These are phyloP conservation scores for Lumbricus terrestris DNA, from an alignment of 2,888 invertebrate genomes.

Conservation along the genomic window DNA sequence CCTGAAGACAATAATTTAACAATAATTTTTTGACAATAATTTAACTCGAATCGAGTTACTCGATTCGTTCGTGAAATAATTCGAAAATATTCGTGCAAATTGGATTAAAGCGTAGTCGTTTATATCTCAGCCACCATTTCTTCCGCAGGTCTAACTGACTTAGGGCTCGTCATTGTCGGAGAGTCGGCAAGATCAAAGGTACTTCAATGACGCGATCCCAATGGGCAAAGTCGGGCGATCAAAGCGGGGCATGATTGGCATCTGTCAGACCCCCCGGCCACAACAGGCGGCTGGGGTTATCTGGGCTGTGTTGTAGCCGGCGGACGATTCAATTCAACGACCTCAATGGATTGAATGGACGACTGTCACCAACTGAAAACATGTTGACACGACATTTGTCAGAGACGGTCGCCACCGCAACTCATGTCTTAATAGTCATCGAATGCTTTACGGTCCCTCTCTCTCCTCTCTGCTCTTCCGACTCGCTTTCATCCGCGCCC, in stretches of 20 bases:
- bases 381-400: constrained; percentile 13
- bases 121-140: neutral
- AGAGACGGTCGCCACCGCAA: neutral
- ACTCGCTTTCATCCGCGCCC: no score
- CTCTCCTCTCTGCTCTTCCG: neutral
- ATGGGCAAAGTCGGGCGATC: constrained; percentile 7
- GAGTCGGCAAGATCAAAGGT: constrained; percentile 6
- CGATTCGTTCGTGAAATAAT: no score
- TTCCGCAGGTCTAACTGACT: neutral
- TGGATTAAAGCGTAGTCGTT: no score
- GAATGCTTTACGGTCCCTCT: neutral
- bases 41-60: no score
- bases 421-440: constrained; percentile 8
- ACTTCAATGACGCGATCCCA: neutral
- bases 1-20: neutral
- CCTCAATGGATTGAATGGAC: neutral
- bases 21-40: no score
- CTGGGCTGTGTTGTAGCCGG: neutral
- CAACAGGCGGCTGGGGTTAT: neutral
- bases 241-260: neutral
- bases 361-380: neutral
- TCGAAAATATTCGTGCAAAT: no score
- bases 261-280: neutral
- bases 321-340: neutral
- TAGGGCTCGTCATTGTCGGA: neutral